A percentile compares a stretch with the other conserved stretches of the same genome.
These are phyloP conservation scores for Sphaerophoria taeniata DNA, from an alignment of 2,888 invertebrate species.

Conservation along the genomic window DNA sequence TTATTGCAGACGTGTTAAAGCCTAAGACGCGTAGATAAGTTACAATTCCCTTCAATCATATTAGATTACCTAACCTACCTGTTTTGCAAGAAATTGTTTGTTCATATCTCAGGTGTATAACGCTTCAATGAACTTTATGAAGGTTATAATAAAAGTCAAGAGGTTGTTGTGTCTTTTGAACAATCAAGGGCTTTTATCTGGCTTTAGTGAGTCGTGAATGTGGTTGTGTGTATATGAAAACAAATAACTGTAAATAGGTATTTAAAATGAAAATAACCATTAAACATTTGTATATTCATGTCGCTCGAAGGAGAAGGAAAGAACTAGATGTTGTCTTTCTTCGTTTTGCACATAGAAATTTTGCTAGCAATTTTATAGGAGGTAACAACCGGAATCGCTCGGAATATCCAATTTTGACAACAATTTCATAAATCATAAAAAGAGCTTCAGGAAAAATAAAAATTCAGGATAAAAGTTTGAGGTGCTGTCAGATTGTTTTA, in stretches of 20 bases:
- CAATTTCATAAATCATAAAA: conserved; percentile 21
- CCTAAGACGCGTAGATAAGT: background rate
- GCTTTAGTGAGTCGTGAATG: background rate
- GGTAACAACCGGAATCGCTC: background rate
- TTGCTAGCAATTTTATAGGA: background rate
- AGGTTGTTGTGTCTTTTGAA: conserved; percentile 10
- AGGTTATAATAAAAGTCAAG: conserved; percentile 35
- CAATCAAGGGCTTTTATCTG: conserved; percentile 29
- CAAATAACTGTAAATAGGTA: conserved; percentile 18
- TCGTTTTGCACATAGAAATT: background rate
- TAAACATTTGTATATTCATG: conserved; percentile 15
- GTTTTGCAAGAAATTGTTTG: conserved; percentile 30
- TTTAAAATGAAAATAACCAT: background rate
- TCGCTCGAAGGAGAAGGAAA: background rate
- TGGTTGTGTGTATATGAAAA: conserved; percentile 1
- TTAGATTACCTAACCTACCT: conserved; percentile 20
- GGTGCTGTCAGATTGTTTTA: conserved; percentile 1
- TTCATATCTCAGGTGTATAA: conserved; percentile 18
- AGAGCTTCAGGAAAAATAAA: background rate
- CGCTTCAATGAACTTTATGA: conserved; percentile 30
- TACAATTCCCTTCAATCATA: conserved; percentile 26
- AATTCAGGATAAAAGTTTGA: background rate
- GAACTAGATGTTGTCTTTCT: background rate
- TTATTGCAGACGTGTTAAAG: background rate
- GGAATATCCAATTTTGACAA: background rate